Evolutionary conservation across 2,113 vertebrate genomes (phyloP), one percentile per base, ranked within the genome.

Genomic region (Hiodon alosoides): DNA sequence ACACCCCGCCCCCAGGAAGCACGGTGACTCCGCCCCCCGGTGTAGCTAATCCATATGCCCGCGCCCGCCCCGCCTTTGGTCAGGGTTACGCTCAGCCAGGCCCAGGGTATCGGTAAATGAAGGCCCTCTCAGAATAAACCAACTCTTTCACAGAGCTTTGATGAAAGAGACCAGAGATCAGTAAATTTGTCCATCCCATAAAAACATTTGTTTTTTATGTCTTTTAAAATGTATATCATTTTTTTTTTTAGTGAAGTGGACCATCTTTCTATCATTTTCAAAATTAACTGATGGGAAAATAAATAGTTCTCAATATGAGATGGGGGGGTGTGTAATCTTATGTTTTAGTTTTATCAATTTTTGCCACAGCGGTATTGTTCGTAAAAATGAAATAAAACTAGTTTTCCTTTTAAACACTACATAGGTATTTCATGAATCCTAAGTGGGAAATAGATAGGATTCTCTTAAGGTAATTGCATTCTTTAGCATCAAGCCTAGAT

Each of bases 41-140:
- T 59, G 90, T 90, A 67, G 83, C 94, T 78, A 99, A 99, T 87
- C 97, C 96, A 0, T 98, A 95, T 0, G 94, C 96, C 77, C 96
- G 96, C 61, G 96, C 91, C 83, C 96, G 96, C 0, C 94, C 93
- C 1, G 92, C 94, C 48, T 99, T 95, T 7, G 92, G 93, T 71
- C 94, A 94, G 89, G 94, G 95, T 67, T 99, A 99, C 74, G 76
- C 96, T 80, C 96, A 99, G 69, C 96, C 97, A 0, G 96, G 97
- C 50, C 96, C 96, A 0, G 96, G 97, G 52, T 99, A 99, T 87
- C 95, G 95, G 89, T 98, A 98, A 94, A 67, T 50, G 14, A 13
- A 1, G 57, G 47, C 13, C 54, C 46, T 4, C 69, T n/a, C 16
- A 59, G 13, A 71, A 57, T 71, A 57, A 71, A 31, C 68, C 70